These are phyloP conservation scores for Acrocephalus kingi DNA, from an alignment of 2,113 vertebrate species.

Conservation along the genomic window DNA sequence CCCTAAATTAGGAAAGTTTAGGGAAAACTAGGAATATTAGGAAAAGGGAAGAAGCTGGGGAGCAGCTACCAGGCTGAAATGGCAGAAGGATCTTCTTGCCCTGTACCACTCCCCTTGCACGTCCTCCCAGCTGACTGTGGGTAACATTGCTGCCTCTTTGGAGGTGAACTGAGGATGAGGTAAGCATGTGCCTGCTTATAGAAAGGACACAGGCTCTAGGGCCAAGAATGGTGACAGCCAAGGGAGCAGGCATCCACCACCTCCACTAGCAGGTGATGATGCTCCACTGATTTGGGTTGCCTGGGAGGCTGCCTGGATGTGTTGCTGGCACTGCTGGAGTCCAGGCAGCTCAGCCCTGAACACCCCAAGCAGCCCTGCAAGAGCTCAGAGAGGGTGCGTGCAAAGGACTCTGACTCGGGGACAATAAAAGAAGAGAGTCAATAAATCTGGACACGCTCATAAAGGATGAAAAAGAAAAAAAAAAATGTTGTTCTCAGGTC, in stretches of 20 bases:
- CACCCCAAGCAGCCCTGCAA: not conserved
- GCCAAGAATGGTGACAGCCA: not conserved
- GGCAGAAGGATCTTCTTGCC: not conserved
- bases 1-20: not conserved
- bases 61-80: not conserved
- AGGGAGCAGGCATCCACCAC: not conserved
- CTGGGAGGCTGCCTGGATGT: not conserved
- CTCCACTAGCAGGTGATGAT: not conserved
- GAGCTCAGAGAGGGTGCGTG: not conserved
- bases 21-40: not conserved
- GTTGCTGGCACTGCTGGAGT: not conserved
- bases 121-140: not conserved
- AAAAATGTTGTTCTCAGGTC: not conserved
- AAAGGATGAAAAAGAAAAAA: not conserved
- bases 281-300: not conserved
- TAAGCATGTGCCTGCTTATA: fast-evolving
- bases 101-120: fast-evolving
- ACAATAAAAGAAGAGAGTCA: not conserved
- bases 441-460: not conserved
- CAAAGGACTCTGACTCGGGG: not conserved
- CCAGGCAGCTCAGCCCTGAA: not conserved
- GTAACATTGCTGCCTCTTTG: not conserved
- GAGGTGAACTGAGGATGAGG: not conserved
- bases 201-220: not conserved
- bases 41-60: not conserved